Evolutionary conservation across 2,888 invertebrate genomes (phyloP), one percentile per base, ranked within the genome.

Genomic region (Polietes domitor): DNA sequence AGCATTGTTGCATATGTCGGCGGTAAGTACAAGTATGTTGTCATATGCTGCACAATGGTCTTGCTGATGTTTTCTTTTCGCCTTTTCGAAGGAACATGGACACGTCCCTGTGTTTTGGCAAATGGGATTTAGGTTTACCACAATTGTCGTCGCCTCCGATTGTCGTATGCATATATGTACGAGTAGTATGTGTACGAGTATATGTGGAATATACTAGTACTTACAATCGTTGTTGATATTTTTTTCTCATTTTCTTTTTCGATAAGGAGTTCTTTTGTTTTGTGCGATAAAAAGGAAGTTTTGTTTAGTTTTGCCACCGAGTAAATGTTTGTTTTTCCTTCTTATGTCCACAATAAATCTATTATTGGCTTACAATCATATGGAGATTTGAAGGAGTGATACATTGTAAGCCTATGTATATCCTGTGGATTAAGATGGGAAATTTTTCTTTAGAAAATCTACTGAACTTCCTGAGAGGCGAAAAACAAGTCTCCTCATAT

Each of bases 111-210:
- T 71, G 41, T 79, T 76, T 41, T 78, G 43, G 53, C 61, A 21
- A 79, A 76, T 81, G 21, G 32, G 81, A 84, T 84, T 81, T 81
- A 0, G 81, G 81, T 43, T 76, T 61, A 63, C 81, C 84, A 68
- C 78, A 81, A 76, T 79, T 72, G 78, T 73, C 37, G 37, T 15
- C 43, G 1, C 68, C 43, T 68, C 26, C 28, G 12, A 61, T 61
- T 37, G 3, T 5, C 2, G 26, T n/a, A n/a, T 28, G 26, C 17
- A 12, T 10, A 32, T 32, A 32, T 32, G n/a, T n/a, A 7, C 37
- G 7, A 7, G 37, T 2, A 61, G 17, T 17, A 58, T 61, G 17
- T 61, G 1, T 61, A n/a, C n/a, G 1, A 37, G 32, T 7, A 32
- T n/a, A n/a, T n/a, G n/a, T n/a, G n/a, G n/a, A n/a, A n/a, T n/a